Evolutionary conservation across 2,797 vertebrate genomes (phyloP).

Genomic region (Onychomys leucogaster): DNA sequence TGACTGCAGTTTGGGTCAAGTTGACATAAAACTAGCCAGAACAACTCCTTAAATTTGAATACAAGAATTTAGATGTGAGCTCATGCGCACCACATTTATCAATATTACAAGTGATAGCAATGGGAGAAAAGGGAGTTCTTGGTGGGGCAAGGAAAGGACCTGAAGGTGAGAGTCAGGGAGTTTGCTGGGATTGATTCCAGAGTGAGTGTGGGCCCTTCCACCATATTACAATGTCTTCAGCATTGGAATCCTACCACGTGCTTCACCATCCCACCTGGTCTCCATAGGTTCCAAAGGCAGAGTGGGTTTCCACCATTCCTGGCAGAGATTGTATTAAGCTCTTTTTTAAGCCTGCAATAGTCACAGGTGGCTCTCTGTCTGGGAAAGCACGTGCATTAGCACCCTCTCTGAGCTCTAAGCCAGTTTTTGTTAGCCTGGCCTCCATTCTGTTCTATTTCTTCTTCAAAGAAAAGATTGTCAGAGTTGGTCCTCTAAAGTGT

Average conservation of each 20-base stretch:
- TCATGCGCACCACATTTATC: neutral
- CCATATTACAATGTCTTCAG: neutral
- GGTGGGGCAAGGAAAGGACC: neutral
- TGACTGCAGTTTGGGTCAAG: neutral
- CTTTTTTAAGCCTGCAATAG: neutral
- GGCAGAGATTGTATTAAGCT: neutral
- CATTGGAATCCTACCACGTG: fast-evolving
- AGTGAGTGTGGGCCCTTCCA: neutral
- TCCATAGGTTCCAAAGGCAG: neutral
- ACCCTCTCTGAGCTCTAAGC: neutral
- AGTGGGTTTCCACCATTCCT: neutral
- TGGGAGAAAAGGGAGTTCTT: slow-evolving; percentile 23
- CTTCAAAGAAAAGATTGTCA: neutral
- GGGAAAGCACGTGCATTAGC: neutral
- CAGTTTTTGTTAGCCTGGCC: neutral
- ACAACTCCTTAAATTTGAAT: neutral
- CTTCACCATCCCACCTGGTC: neutral
- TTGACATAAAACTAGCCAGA: neutral
- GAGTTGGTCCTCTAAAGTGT: neutral
- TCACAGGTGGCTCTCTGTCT: neutral
- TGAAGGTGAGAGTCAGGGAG: neutral
- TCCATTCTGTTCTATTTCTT: neutral
- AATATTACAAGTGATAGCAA: neutral
- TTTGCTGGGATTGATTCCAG: neutral
- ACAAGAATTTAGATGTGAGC: neutral